phyloP scores from a whole-genome alignment of 2,797 vertebrate genomes.

The Molossus alvarezi region DNA sequence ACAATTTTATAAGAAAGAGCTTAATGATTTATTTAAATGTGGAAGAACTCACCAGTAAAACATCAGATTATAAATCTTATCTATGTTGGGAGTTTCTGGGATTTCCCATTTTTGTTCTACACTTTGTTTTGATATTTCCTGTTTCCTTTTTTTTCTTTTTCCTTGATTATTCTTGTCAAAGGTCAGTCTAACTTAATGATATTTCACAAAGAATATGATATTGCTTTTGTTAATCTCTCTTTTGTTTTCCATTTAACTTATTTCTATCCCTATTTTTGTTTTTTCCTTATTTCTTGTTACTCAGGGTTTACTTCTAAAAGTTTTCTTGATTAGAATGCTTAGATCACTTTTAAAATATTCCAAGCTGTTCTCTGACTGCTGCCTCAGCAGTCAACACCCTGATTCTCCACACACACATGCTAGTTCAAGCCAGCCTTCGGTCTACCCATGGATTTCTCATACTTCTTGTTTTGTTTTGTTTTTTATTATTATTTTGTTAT shows the following conservation, averaged over 20 bases:
- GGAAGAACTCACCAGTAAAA: neutral
- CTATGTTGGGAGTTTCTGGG: neutral
- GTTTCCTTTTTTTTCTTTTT: neutral
- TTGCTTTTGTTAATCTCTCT: neutral
- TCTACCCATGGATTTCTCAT: neutral
- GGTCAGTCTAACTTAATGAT: neutral
- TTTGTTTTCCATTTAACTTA: constrained; percentile 26
- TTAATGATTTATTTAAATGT: neutral
- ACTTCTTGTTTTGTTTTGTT: neutral
- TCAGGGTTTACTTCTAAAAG: neutral
- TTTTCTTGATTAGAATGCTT: neutral
- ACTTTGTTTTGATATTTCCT: neutral
- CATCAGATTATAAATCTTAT: neutral
- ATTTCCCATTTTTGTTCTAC: neutral
- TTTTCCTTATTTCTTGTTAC: neutral
- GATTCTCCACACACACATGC: neutral
- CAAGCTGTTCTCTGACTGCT: neutral
- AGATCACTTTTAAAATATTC: neutral
- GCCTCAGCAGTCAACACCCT: neutral
- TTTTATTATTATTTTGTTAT: constrained; percentile 53
- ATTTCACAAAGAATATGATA: neutral
- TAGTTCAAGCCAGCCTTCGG: neutral
- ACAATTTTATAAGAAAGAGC: constrained; percentile 15
- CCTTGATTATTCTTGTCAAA: neutral
- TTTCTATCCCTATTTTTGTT: neutral